Percentiles rank a stretch among this genome's conserved stretches.
These are phyloP conservation scores for Drosophila quinaria DNA, from an alignment of 2,888 invertebrate genomes.

Conservation along the genomic window DNA sequence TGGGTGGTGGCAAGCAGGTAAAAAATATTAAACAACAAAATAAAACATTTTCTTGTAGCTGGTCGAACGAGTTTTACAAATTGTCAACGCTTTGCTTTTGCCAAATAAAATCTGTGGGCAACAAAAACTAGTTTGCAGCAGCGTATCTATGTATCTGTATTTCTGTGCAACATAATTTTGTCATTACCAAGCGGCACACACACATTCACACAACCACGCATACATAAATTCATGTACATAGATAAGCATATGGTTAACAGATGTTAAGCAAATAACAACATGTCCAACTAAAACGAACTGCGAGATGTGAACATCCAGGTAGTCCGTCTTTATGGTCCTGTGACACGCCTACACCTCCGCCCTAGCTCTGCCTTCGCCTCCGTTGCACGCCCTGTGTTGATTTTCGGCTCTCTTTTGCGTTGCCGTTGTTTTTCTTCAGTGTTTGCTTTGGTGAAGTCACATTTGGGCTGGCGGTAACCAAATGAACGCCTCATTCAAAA, in stretches of 20 bases:
- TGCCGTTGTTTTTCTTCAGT: conserved; percentile 14
- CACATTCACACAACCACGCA: conserved; percentile 10
- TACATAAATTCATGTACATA: not conserved
- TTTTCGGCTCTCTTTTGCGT: conserved; percentile 23
- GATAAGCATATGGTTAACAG: conserved; percentile 74
- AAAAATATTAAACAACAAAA: conserved; percentile 19
- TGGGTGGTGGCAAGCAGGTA: conserved; percentile 37
- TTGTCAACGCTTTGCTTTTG: conserved; percentile 77
- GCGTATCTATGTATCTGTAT: conserved; percentile 49
- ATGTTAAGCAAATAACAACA: conserved; percentile 69
- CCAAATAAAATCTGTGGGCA: conserved; percentile 68
- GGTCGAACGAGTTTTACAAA: conserved; percentile 76
- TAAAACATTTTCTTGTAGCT: conserved; percentile 51
- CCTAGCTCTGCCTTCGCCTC: not conserved
- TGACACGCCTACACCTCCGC: conserved; percentile 19
- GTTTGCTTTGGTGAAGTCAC: conserved; percentile 20
- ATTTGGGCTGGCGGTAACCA: conserved; percentile 15
- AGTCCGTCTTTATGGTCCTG: conserved; percentile 42
- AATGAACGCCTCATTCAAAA: conserved; percentile 10
- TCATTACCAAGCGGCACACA: conserved; percentile 65
- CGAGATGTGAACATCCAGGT: conserved; percentile 47
- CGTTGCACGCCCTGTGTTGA: conserved; percentile 35
- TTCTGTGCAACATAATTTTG: conserved; percentile 77
- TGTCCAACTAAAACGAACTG: conserved; percentile 29
- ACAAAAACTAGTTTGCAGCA: conserved; percentile 59